phyloP scores from a whole-genome alignment of 1,140 invertebrate species.

The Telenomus remus region DNA sequence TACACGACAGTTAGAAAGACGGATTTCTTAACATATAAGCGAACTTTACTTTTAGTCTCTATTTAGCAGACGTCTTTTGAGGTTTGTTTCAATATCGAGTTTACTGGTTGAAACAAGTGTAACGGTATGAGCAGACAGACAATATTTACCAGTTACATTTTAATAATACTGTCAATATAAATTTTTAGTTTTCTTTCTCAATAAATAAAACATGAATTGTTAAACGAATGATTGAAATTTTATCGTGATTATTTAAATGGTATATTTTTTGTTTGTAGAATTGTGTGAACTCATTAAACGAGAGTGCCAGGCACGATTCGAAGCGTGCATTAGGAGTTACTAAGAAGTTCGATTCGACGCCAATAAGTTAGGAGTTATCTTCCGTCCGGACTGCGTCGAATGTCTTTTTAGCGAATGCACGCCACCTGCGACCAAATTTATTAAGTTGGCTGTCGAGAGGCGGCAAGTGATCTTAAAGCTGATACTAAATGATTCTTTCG shows the following conservation, averaged over 20 bases:
- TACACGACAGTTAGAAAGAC: neutral
- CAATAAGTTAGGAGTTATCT: constrained; percentile 45
- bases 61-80: neutral
- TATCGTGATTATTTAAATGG: too few relatives aligned
- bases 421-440: constrained; percentile 40
- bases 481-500: constrained; percentile 31
- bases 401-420: constrained; percentile 27
- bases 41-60: too few relatives aligned
- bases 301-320: neutral
- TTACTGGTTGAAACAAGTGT: too few relatives aligned
- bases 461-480: constrained; percentile 2
- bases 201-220: too few relatives aligned
- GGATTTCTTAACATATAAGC: neutral
- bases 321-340: neutral
- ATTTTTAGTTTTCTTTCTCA: too few relatives aligned
- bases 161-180: too few relatives aligned
- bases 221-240: too few relatives aligned
- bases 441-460: constrained; percentile 17
- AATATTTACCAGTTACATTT: too few relatives aligned
- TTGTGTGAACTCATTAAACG: constrained; percentile 33
- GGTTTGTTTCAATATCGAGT: neutral
- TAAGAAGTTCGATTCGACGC: neutral
- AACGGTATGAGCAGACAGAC: too few relatives aligned
- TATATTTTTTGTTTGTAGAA: too few relatives aligned
- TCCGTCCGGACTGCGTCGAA: constrained; percentile 10